phyloP scores from a whole-genome alignment of 2,113 vertebrate species.

The Pterophyllum scalare region DNA sequence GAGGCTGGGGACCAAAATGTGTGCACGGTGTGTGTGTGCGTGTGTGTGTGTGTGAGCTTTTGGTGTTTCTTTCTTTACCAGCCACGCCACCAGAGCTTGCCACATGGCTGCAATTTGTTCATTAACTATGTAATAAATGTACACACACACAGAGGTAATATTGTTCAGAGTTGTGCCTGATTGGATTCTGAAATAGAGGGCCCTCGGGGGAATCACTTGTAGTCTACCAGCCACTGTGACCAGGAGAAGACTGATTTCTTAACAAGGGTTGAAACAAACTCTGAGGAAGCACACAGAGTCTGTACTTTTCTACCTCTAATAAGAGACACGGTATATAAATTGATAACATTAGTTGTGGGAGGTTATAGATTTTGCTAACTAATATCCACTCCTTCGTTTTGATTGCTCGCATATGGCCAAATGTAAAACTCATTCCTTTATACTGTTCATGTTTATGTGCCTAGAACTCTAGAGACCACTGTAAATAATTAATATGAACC shows the following conservation, averaged over 20 bases:
- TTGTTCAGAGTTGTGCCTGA: conserved; percentile 77
- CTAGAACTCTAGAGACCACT: conserved; percentile 26
- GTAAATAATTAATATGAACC: conserved; percentile 65
- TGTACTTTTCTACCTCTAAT: conserved; percentile 40
- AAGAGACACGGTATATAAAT: conserved; percentile 15
- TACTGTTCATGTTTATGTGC: conserved; percentile 22
- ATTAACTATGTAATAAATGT: conserved; percentile 84
- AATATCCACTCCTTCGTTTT: conserved; percentile 2
- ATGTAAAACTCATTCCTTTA: not conserved
- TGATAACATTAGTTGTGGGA: not conserved
- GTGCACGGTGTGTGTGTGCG: not conserved
- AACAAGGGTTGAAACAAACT: conserved; percentile 53
- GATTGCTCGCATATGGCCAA: conserved; percentile 24
- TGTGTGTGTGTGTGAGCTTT: conserved; percentile 11
- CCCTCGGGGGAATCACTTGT: conserved; percentile 72
- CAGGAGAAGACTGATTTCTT: conserved; percentile 55
- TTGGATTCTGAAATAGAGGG: conserved; percentile 77
- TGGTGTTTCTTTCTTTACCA: conserved; percentile 28
- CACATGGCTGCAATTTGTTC: conserved; percentile 86
- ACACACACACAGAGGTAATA: conserved; percentile 80
- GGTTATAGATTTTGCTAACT: conserved; percentile 1
- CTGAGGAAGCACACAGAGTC: conserved; percentile 23
- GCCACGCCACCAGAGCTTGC: conserved; percentile 66
- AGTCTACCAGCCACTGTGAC: conserved; percentile 77
- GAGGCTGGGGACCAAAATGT: too few species aligned